Percentiles rank a stretch among this genome's conserved stretches.
These are phyloP conservation scores for Corythaixoides concolor DNA, from an alignment of 2,113 vertebrate genomes.

Conservation along the genomic window DNA sequence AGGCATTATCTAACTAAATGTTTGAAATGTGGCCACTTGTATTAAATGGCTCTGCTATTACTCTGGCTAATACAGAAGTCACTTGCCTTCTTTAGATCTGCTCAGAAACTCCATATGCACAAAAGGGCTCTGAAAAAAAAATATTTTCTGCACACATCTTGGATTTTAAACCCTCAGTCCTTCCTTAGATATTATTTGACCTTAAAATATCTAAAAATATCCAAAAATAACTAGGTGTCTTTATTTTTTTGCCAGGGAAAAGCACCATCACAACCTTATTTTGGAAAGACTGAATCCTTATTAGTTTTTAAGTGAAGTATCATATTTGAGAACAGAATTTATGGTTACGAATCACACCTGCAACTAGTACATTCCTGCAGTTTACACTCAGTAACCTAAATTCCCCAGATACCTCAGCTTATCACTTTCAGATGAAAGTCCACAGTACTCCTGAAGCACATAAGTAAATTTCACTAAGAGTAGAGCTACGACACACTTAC, in stretches of 20 bases:
- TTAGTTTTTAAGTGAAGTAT: neutral
- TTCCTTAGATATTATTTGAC: neutral
- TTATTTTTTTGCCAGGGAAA: neutral
- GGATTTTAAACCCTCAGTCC: neutral
- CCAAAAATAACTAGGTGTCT: neutral
- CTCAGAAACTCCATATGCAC: neutral
- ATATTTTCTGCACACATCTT: neutral
- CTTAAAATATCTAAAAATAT: neutral
- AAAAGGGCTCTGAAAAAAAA: neutral
- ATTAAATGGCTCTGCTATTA: neutral
- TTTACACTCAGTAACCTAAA: neutral
- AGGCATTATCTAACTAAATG: neutral
- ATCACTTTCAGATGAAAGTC: neutral
- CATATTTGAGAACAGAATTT: neutral
- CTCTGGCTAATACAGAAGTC: neutral
- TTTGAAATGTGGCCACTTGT: neutral
- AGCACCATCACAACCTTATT: neutral
- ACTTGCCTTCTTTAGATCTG: neutral
- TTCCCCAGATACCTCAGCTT: neutral
- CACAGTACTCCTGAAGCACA: neutral
- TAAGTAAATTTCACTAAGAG: neutral
- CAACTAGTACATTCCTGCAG: neutral
- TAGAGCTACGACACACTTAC: neutral
- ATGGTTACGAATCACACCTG: neutral
- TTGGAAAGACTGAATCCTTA: neutral